A percentile compares a stretch with the other conserved stretches of the same genome.
Evolutionary conservation across 1,140 invertebrate species (phyloP).

Genomic region (Magallana ariakensis): DNA sequence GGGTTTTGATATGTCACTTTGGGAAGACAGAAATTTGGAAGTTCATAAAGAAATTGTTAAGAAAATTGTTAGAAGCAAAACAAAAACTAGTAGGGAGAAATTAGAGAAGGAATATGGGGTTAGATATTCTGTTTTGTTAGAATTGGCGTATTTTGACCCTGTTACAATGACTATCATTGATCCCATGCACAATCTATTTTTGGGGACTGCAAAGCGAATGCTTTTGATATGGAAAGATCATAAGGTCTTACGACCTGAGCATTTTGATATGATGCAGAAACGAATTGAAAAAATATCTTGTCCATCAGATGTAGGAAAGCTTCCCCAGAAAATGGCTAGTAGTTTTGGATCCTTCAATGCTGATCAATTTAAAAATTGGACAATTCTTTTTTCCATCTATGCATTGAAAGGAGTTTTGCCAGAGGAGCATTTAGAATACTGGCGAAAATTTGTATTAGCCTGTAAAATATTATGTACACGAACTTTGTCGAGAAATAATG

Average conservation of each 20-base stretch:
- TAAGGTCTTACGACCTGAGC: neutral
- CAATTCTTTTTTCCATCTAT: conserved; percentile 51
- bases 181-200: conserved; percentile 57
- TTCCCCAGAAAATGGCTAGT: conserved; percentile 53
- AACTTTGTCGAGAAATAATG: conserved; percentile 39
- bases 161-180: conserved; percentile 53
- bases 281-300: conserved; percentile 4
- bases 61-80: conserved; percentile 15
- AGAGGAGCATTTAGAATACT: conserved; percentile 51
- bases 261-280: conserved; percentile 49
- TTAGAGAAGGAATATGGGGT: conserved; percentile 51
- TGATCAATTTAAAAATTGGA: conserved; percentile 57
- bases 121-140: conserved; percentile 18
- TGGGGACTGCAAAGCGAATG: conserved; percentile 49
- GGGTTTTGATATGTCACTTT: conserved; percentile 41
- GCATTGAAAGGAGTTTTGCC: conserved; percentile 55
- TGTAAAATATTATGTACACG: conserved; percentile 30
- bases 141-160: conserved; percentile 57
- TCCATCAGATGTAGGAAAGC: conserved; percentile 53
- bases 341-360: conserved; percentile 45
- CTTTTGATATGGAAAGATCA: conserved; percentile 42
- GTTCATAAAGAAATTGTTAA: conserved; percentile 29
- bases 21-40: conserved; percentile 18
- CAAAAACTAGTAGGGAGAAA: conserved; percentile 2
- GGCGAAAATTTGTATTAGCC: conserved; percentile 58